Percentiles rank a stretch among this genome's conserved stretches.
phyloP scores from a whole-genome alignment of 2,113 vertebrate species.

The Microcebus murinus region DNA sequence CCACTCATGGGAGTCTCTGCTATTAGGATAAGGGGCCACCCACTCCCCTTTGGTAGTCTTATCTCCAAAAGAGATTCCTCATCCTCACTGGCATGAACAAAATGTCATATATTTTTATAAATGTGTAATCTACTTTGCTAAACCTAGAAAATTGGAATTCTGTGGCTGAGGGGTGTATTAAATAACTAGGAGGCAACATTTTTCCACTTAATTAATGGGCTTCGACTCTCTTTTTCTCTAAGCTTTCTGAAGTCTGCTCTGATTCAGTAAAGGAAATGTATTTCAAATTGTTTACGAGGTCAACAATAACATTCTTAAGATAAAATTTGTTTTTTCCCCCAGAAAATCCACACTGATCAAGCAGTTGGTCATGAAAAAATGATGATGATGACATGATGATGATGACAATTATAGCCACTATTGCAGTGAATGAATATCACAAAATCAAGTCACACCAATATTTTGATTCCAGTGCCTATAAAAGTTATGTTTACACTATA shows the following conservation, averaged over 20 bases:
- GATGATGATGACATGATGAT: neutral
- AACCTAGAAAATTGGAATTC: neutral
- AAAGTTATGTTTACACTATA: neutral
- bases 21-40: neutral
- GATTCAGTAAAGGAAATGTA: neutral
- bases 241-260: neutral
- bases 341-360: constrained; percentile 17
- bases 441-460: neutral
- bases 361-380: neutral
- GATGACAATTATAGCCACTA: neutral
- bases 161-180: neutral
- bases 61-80: neutral
- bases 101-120: neutral
- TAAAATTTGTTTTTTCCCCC: neutral
- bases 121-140: neutral
- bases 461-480: neutral
- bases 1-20: neutral
- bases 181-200: constrained; percentile 7
- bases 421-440: neutral
- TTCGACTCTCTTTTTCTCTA: neutral
- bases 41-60: neutral
- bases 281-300: neutral
- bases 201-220: neutral
- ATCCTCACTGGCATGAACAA: neutral
- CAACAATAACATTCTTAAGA: constrained; percentile 6